A percentile compares a stretch with the other conserved stretches of the same genome.
These are phyloP conservation scores for Sterrhoptilus dennistouni DNA, from an alignment of 2,113 vertebrate genomes.

Conservation along the genomic window DNA sequence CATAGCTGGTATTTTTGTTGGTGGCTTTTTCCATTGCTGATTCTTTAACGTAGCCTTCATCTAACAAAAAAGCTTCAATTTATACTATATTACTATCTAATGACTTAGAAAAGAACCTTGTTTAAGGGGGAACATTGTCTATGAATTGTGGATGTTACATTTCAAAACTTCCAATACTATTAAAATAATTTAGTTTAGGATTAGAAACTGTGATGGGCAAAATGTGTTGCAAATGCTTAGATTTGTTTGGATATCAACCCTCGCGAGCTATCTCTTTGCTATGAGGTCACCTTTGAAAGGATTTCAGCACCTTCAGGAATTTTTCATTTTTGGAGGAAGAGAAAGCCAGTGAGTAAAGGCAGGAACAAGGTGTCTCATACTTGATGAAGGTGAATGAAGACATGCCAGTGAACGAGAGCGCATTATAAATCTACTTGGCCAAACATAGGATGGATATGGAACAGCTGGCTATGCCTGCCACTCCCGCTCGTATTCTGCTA, in stretches of 20 bases:
- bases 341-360: background rate
- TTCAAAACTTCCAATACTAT: background rate
- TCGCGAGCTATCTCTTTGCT: background rate
- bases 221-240: background rate
- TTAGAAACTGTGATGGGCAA: background rate
- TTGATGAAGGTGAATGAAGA: background rate
- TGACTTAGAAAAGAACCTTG: background rate
- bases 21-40: background rate
- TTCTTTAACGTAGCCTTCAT: background rate
- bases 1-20: background rate
- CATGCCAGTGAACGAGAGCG: fast-evolving
- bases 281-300: background rate
- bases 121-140: background rate
- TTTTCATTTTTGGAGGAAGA: background rate
- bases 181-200: background rate
- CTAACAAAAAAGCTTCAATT: background rate
- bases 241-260: background rate
- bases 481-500: background rate
- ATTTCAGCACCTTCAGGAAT: background rate
- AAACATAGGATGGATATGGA: background rate
- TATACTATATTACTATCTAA: background rate
- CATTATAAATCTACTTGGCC: background rate
- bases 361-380: background rate
- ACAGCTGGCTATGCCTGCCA: background rate
- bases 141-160: fast-evolving